phyloP scores from a whole-genome alignment of 2,113 vertebrate genomes.

The Cavia porcellus region DNA sequence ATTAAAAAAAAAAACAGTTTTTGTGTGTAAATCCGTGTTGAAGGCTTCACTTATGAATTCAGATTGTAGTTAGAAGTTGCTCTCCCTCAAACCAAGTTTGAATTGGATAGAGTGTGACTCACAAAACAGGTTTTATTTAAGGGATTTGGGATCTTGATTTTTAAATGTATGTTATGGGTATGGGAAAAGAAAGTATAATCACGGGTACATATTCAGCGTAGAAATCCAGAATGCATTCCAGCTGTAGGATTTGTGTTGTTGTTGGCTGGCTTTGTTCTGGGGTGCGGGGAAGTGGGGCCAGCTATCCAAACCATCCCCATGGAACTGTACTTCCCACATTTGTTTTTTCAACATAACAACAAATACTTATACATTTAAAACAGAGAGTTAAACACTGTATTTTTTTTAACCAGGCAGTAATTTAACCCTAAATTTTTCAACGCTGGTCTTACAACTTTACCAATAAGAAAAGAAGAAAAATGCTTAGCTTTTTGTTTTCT shows the following conservation, averaged over 20 bases:
- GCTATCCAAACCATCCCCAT: constrained; percentile 5
- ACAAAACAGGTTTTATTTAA: constrained; percentile 64
- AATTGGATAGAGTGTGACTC: constrained; percentile 63
- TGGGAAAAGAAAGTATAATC: constrained; percentile 48
- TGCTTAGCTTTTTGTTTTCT: background rate
- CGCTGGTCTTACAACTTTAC: constrained; percentile 46
- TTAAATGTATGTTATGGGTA: constrained; percentile 65
- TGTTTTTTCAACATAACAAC: constrained; percentile 67
- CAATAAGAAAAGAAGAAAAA: constrained; percentile 20
- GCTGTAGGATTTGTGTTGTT: constrained; percentile 63
- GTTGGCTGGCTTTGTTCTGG: constrained; percentile 68
- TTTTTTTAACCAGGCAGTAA: constrained; percentile 46
- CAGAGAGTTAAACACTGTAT: constrained; percentile 41
- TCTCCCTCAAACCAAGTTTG: constrained; percentile 38
- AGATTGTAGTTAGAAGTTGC: background rate
- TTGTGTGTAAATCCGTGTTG: rapidly evolving
- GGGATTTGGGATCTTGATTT: constrained; percentile 61
- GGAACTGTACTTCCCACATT: constrained; percentile 62
- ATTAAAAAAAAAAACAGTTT: background rate
- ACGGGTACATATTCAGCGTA: constrained; percentile 51
- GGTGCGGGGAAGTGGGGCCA: background rate
- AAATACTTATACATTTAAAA: constrained; percentile 61
- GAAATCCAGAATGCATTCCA: constrained; percentile 73
- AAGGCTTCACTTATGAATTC: background rate
- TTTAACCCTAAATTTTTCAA: constrained; percentile 37